phyloP scores from a whole-genome alignment of 2,888 invertebrate species.

The Ectobius pallidus region DNA sequence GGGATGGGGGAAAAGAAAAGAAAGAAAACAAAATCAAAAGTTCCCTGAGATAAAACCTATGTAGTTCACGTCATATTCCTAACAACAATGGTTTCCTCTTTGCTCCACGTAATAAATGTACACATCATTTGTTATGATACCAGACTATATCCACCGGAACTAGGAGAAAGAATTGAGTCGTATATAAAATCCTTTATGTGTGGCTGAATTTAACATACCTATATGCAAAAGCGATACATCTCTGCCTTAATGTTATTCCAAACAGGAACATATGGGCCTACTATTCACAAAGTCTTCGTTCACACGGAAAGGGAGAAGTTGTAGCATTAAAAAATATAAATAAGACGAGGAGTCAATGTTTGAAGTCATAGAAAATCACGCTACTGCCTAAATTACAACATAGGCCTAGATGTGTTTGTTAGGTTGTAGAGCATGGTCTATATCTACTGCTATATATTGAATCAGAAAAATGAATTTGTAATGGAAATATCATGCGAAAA shows the following conservation, averaged over 20 bases:
- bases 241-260: background rate
- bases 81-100: background rate
- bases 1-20: background rate
- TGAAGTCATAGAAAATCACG: too few relatives aligned
- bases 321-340: too few relatives aligned
- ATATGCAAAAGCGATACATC: background rate
- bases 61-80: background rate
- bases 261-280: too few relatives aligned
- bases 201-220: background rate
- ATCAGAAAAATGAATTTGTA: too few relatives aligned
- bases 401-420: too few relatives aligned
- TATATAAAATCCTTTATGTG: constrained; percentile 29
- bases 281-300: too few relatives aligned
- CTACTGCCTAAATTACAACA: too few relatives aligned
- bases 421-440: too few relatives aligned
- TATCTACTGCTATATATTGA: too few relatives aligned
- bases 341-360: too few relatives aligned
- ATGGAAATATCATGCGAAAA: too few relatives aligned
- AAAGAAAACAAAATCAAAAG: background rate
- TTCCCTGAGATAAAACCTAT: background rate
- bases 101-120: constrained; percentile 6
- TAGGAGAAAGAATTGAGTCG: constrained; percentile 24
- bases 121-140: constrained; percentile 8
- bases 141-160: constrained; percentile 8
- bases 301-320: too few relatives aligned